A percentile compares a stretch with the other conserved stretches of the same genome.
phyloP scores from a whole-genome alignment of 1,140 invertebrate genomes.

The Drosophila arizonae region DNA sequence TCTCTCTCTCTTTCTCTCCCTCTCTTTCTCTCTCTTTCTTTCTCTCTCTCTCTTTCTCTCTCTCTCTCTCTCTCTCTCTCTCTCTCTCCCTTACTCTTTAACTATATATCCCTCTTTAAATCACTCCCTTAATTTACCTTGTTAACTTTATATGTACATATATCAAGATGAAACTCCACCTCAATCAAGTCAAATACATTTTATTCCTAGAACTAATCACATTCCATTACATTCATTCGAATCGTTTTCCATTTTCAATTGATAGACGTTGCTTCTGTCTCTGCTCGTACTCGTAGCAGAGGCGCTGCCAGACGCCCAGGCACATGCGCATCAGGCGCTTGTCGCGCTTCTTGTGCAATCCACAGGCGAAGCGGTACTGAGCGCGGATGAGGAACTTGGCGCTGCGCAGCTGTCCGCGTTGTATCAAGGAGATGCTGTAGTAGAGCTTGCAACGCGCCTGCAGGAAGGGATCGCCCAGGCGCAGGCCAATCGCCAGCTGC shows the following conservation, averaged over 20 bases:
- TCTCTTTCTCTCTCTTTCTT: too few relatives aligned
- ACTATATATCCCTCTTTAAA: too few relatives aligned
- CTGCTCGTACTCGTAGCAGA: slow-evolving; percentile 85
- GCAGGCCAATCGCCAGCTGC: slow-evolving; percentile 90
- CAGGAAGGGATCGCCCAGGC: slow-evolving; percentile 90
- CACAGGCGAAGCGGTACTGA: slow-evolving; percentile 85
- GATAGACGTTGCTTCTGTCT: neutral
- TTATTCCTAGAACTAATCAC: slow-evolving; percentile 1
- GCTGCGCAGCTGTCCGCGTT: slow-evolving; percentile 87
- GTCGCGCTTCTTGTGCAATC: slow-evolving; percentile 84
- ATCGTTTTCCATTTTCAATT: neutral
- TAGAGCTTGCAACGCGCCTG: slow-evolving; percentile 91
- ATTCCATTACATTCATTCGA: neutral
- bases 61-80: too few relatives aligned
- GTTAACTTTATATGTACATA: too few relatives aligned
- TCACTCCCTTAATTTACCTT: too few relatives aligned
- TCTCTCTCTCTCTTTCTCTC: too few relatives aligned
- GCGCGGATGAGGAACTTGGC: slow-evolving; percentile 87
- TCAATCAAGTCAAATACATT: neutral
- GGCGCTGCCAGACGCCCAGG: slow-evolving; percentile 90
- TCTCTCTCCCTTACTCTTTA: too few relatives aligned
- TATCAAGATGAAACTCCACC: too few relatives aligned
- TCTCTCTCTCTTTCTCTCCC: too few relatives aligned
- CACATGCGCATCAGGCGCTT: slow-evolving; percentile 89
- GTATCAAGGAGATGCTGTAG: slow-evolving; percentile 91